These are phyloP conservation scores for Noctua pronuba DNA, from an alignment of 2,888 invertebrate genomes.

Conservation along the genomic window DNA sequence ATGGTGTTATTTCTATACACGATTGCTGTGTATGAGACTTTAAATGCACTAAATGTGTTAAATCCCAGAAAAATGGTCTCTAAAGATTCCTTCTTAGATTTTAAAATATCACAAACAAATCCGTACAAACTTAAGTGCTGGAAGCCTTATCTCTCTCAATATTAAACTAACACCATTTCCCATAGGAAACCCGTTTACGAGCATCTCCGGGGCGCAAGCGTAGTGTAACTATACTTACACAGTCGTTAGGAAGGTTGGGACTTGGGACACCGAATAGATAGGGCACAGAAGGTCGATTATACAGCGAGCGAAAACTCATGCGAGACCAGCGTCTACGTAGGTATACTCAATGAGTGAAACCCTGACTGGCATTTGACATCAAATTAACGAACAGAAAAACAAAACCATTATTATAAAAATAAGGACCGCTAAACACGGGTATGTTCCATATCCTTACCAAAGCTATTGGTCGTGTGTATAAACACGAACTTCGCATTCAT, in stretches of 20 bases:
- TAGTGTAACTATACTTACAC: conserved; percentile 45
- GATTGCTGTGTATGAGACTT: not conserved
- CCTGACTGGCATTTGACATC: not conserved
- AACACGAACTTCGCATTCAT: too few relatives aligned
- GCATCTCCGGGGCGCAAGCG: conserved; percentile 32
- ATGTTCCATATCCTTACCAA: not conserved
- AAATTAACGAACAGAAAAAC: not conserved
- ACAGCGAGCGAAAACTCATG: too few relatives aligned
- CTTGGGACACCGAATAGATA: conserved; percentile 25
- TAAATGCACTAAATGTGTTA: not conserved
- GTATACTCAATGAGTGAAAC: too few relatives aligned
- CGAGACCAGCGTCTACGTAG: not conserved
- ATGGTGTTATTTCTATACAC: not conserved
- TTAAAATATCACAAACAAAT: conserved; percentile 11
- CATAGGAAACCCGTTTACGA: conserved; percentile 56
- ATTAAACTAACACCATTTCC: conserved; percentile 58
- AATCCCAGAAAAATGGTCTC: too few relatives aligned
- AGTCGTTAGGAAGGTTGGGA: conserved; percentile 45
- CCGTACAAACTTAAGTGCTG: conserved; percentile 3
- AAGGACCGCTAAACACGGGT: not conserved
- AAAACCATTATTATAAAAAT: not conserved
- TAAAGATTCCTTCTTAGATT: not conserved
- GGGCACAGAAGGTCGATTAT: not conserved
- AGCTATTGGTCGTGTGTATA: not conserved
- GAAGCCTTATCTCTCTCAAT: conserved; percentile 46